Conservation (phyloP, 2,888 invertebrate species). For the Sarcophaga caerulescens region DNA sequence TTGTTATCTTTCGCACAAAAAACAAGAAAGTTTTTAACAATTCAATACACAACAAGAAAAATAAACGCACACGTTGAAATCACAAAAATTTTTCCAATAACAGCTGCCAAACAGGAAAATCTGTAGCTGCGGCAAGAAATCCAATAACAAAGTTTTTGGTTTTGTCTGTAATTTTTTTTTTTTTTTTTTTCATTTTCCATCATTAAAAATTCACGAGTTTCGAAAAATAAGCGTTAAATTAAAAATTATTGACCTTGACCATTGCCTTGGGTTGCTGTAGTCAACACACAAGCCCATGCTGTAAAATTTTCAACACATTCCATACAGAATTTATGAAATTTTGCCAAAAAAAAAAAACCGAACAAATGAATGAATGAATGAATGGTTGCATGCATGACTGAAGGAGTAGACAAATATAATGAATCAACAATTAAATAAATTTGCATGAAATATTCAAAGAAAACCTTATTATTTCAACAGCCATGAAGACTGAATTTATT, state of each 20-base stretch:
- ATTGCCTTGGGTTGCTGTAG: not conserved
- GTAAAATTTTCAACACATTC: not conserved
- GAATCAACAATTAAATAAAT: not conserved
- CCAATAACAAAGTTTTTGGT: conserved; percentile 26
- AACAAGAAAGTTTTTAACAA: no score
- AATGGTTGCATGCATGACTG: not conserved
- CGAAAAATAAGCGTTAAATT: conserved; percentile 38
- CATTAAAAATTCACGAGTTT: not conserved
- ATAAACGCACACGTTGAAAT: no score
- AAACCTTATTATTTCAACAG: not conserved
- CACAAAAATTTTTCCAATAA: not conserved
- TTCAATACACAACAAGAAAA: no score
- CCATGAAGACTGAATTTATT: not conserved
- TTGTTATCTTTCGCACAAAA: no score
- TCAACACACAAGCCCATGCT: not conserved
- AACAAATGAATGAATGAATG: not conserved
- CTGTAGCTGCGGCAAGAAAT: not conserved
- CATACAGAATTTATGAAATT: conserved; percentile 30
- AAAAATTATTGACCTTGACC: conserved; percentile 56
- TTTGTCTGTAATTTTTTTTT: not conserved
- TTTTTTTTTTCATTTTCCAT: not conserved
- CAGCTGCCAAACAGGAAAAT: not conserved
- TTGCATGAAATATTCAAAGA: not conserved
- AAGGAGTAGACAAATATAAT: not conserved
- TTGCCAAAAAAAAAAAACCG: conserved; percentile 55